Conservation (phyloP, 23 tunicate genomes). For the Ascidia mentula region DNA sequence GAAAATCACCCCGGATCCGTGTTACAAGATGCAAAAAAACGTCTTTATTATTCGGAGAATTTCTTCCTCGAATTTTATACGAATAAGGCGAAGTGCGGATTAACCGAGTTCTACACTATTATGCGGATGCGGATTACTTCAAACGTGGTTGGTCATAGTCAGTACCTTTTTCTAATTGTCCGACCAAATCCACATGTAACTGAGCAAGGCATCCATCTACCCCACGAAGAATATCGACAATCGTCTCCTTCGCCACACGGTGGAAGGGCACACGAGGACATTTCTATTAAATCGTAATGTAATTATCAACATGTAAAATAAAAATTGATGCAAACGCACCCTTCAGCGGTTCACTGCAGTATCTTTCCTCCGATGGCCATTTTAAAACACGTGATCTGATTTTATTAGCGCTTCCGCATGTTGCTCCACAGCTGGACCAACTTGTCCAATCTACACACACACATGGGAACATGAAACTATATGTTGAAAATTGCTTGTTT, state of each 20-base stretch:
- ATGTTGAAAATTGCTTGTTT: neutral
- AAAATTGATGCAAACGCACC: constrained; percentile 19
- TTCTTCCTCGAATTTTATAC: too few relatives aligned
- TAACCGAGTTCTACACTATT: too few relatives aligned
- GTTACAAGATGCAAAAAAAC: too few relatives aligned
- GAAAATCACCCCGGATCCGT: too few relatives aligned
- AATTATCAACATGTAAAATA: neutral
- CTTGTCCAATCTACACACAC: constrained; percentile 74
- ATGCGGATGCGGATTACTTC: too few relatives aligned
- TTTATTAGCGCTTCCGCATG: constrained; percentile 55
- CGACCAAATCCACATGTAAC: constrained; percentile 83
- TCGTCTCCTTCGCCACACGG: constrained; percentile 4
- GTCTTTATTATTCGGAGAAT: too few relatives aligned
- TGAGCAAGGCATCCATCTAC: constrained; percentile 85
- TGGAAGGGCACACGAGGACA: constrained; percentile 28
- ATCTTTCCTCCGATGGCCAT: constrained; percentile 89
- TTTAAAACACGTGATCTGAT: constrained; percentile 45
- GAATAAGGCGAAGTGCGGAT: too few relatives aligned
- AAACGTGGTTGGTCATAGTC: too few relatives aligned
- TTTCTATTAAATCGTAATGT: constrained; percentile 12
- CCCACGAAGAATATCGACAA: constrained; percentile 70
- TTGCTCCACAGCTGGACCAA: constrained; percentile 65
- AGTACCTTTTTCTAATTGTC: constrained; percentile 73
- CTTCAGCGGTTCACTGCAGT: constrained; percentile 72
- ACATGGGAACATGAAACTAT: too few relatives aligned